These are phyloP conservation scores for Matsumurasca onukii DNA, from an alignment of 1,140 invertebrate species.

Conservation along the genomic window DNA sequence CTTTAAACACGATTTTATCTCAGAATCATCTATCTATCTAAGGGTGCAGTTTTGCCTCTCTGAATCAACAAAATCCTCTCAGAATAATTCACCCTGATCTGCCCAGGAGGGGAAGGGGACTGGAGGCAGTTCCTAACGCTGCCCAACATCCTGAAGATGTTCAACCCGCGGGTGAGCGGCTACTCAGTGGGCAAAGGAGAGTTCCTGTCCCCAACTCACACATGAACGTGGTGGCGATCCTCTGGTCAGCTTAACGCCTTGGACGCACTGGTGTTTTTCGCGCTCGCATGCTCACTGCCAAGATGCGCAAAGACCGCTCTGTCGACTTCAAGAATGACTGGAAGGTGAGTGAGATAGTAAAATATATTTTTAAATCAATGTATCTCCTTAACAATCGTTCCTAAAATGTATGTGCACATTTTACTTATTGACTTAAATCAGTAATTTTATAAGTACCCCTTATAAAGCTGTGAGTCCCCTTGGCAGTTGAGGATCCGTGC, in stretches of 20 bases:
- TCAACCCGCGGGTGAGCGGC: constrained; percentile 64
- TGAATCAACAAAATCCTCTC: no score
- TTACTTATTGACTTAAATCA: no score
- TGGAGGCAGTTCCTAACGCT: constrained; percentile 69
- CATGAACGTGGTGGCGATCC: constrained; percentile 69
- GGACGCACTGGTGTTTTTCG: constrained; percentile 71
- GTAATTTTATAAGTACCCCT: no score
- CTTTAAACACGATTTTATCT: no score
- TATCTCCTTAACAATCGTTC: no score
- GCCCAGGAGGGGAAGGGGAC: constrained; percentile 61
- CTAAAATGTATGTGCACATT: no score
- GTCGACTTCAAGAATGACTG: constrained; percentile 68
- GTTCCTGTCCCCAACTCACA: constrained; percentile 63
- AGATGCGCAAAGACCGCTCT: constrained; percentile 62
- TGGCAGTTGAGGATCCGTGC: no score
- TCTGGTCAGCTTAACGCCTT: constrained; percentile 68
- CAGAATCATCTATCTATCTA: no score
- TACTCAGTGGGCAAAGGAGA: constrained; percentile 70
- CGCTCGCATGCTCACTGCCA: constrained; percentile 63
- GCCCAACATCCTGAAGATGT: constrained; percentile 72
- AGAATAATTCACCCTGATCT: no score
- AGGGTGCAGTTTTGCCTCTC: no score
- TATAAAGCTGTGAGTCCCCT: no score
- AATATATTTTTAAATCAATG: no score
- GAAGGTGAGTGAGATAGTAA: constrained; percentile 71